These are phyloP conservation scores for Belonocnema kinseyi DNA, from an alignment of 1,140 invertebrate species.

Conservation along the genomic window DNA sequence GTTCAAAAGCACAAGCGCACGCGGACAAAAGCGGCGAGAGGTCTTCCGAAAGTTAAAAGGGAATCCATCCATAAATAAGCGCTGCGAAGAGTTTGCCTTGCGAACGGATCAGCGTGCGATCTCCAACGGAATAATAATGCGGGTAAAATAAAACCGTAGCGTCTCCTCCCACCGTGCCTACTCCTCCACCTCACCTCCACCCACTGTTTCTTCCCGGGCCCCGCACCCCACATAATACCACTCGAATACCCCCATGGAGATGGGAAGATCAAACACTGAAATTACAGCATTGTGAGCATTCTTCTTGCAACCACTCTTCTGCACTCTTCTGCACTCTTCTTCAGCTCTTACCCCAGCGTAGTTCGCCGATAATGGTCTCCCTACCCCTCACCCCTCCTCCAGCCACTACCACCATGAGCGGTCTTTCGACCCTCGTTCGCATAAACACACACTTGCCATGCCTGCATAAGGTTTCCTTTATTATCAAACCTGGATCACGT, in stretches of 20 bases:
- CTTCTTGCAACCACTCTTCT: slow-evolving; percentile 61
- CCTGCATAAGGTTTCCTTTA: slow-evolving; percentile 68
- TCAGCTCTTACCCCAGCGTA: slow-evolving; percentile 35
- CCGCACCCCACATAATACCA: slow-evolving; percentile 64
- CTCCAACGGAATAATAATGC: slow-evolving; percentile 74
- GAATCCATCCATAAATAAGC: slow-evolving; percentile 73
- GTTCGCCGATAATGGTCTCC: slow-evolving; percentile 62
- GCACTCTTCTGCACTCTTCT: slow-evolving; percentile 42
- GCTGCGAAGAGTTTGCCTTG: slow-evolving; percentile 55
- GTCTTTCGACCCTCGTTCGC: slow-evolving; percentile 49
- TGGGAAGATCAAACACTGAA: slow-evolving; percentile 73
- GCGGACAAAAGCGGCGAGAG: slow-evolving; percentile 43
- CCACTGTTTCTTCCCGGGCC: slow-evolving; percentile 10
- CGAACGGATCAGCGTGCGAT: slow-evolving; percentile 63
- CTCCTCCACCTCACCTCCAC: slow-evolving; percentile 41
- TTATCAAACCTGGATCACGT: slow-evolving; percentile 68
- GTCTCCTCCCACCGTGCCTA: slow-evolving; percentile 48
- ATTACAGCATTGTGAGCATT: slow-evolving; percentile 73
- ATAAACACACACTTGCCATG: slow-evolving; percentile 68
- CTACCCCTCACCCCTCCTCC: slow-evolving; percentile 22
- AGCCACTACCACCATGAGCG: slow-evolving; percentile 39
- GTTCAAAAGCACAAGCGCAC: slow-evolving; percentile 27
- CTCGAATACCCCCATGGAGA: slow-evolving; percentile 64
- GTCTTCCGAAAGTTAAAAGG: slow-evolving; percentile 55
- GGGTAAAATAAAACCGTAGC: slow-evolving; percentile 69